These are phyloP conservation scores for Silurus asotus DNA, from an alignment of 2,113 vertebrate genomes.

Conservation along the genomic window DNA sequence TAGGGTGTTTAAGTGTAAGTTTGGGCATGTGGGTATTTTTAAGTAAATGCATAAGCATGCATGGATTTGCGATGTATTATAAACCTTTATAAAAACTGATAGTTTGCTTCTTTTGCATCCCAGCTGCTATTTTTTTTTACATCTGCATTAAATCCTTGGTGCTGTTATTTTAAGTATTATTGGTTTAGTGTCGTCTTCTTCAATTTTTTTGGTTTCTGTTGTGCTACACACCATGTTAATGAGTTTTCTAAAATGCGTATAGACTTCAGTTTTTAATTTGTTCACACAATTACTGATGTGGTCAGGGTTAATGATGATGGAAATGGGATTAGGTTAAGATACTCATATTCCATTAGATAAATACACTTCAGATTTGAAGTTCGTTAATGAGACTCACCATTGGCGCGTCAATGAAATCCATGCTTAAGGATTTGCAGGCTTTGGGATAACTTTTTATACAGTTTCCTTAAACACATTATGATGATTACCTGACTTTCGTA, in stretches of 20 bases:
- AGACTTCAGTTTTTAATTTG: background rate
- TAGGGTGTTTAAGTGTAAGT: background rate
- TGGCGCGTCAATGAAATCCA: background rate
- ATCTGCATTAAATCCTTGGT: background rate
- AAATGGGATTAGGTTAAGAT: constrained; percentile 21
- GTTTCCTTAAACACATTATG: background rate
- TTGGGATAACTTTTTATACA: background rate
- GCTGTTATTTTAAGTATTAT: background rate
- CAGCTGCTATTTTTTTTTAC: background rate
- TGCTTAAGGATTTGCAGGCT: background rate
- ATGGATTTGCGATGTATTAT: background rate
- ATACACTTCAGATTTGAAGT: constrained; percentile 32
- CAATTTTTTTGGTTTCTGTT: background rate
- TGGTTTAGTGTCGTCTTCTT: background rate
- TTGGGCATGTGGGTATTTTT: background rate
- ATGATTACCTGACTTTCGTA: background rate
- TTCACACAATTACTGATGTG: background rate
- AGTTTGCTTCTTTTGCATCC: background rate
- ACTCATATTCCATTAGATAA: constrained; percentile 19
- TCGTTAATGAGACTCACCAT: constrained; percentile 39
- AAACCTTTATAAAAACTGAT: constrained; percentile 4
- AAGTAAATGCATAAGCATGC: constrained; percentile 4
- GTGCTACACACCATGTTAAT: background rate
- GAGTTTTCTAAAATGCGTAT: background rate
- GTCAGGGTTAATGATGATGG: constrained; percentile 11